Conservation (phyloP, 2,888 invertebrate species). For the Elegia similella region DNA sequence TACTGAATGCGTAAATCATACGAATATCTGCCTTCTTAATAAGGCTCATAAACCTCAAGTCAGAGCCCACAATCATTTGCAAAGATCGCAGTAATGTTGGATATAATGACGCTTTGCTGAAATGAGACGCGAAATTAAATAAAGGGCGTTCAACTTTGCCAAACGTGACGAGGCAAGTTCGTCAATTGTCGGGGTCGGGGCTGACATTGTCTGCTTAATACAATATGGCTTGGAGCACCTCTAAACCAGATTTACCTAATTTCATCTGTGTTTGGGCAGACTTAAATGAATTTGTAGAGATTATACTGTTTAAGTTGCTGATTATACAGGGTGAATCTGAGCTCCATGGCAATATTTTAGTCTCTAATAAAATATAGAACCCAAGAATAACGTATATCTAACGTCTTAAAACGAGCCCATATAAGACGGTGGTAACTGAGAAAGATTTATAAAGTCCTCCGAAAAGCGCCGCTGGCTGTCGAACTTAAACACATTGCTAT, state of each 20-base stretch:
- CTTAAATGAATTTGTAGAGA: constrained; percentile 13
- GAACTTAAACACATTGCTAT: too few relatives aligned
- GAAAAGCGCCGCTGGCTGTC: too few relatives aligned
- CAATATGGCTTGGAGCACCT: constrained; percentile 7
- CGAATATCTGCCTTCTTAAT: neutral
- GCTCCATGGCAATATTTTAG: neutral
- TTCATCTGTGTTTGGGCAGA: constrained; percentile 4
- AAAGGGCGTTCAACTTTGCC: constrained; percentile 17
- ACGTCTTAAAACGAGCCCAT: too few relatives aligned
- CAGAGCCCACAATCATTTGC: constrained; percentile 2
- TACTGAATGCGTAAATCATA: neutral
- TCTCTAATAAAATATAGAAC: neutral
- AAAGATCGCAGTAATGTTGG: constrained; percentile 1
- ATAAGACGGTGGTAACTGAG: too few relatives aligned
- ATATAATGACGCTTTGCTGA: constrained; percentile 17
- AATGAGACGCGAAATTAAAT: constrained; percentile 22
- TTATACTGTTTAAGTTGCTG: neutral
- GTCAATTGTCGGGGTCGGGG: constrained; percentile 12
- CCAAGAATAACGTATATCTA: too few relatives aligned
- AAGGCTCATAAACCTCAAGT: neutral
- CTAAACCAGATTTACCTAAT: constrained; percentile 16
- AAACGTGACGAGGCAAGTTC: constrained; percentile 17
- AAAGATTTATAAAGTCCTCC: too few relatives aligned
- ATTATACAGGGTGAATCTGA: neutral
- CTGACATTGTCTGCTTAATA: constrained; percentile 16